A percentile compares a stretch with the other conserved stretches of the same genome.
These are phyloP conservation scores for Cyclophora punctaria DNA, from an alignment of 2,888 invertebrate genomes.

Conservation along the genomic window DNA sequence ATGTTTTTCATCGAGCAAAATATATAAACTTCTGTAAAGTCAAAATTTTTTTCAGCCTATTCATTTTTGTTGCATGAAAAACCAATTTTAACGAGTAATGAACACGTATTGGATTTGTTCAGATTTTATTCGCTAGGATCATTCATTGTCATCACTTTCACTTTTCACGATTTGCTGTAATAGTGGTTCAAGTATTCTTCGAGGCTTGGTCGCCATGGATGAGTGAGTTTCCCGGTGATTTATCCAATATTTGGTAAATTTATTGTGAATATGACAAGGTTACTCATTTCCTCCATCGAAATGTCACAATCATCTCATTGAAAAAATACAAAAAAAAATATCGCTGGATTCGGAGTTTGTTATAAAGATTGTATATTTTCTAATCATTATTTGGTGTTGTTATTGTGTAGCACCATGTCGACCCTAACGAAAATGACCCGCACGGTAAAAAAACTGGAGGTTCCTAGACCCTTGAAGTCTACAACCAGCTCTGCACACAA, in stretches of 20 bases:
- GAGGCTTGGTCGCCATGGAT: slow-evolving; percentile 66
- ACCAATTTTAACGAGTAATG: slow-evolving; percentile 68
- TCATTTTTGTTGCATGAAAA: slow-evolving; percentile 62
- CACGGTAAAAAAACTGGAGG: slow-evolving; percentile 83
- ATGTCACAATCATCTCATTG: slow-evolving; percentile 37
- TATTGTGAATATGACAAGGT: slow-evolving; percentile 39
- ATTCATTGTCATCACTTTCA: slow-evolving; percentile 75
- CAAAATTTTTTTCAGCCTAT: slow-evolving; percentile 67
- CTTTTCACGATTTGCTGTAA: slow-evolving; percentile 65
- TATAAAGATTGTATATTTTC: slow-evolving; percentile 2
- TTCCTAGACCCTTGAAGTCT: slow-evolving; percentile 82
- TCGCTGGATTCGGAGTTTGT: neutral
- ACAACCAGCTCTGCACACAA: slow-evolving; percentile 74
- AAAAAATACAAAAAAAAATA: neutral
- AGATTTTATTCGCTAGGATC: slow-evolving; percentile 71
- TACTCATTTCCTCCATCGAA: slow-evolving; percentile 51
- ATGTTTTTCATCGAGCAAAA: slow-evolving; percentile 69
- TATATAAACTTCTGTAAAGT: slow-evolving; percentile 61
- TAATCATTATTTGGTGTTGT: slow-evolving; percentile 2
- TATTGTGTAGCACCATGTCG: slow-evolving; percentile 66
- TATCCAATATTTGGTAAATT: slow-evolving; percentile 29
- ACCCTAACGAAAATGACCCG: slow-evolving; percentile 79
- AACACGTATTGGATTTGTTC: slow-evolving; percentile 74
- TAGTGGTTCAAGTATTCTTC: slow-evolving; percentile 57
- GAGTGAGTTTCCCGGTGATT: slow-evolving; percentile 64